A percentile compares a stretch with the other conserved stretches of the same genome.
Conservation (phyloP, 2,113 vertebrate genomes). For the Neodontobutis hainanensis region DNA sequence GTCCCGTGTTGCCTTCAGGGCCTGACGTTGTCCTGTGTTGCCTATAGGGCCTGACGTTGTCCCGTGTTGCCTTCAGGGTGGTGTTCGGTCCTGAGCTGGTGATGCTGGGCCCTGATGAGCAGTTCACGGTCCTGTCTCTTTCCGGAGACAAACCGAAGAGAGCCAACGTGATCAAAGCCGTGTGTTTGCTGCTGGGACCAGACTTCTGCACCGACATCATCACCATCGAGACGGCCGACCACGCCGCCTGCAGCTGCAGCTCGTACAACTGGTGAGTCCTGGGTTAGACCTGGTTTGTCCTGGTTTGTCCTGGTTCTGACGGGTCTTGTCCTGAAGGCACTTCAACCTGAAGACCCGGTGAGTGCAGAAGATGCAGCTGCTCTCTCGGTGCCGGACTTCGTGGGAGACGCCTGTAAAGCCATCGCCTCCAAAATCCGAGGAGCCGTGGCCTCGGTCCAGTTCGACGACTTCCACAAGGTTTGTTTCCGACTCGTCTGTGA, state of each 20-base stretch:
- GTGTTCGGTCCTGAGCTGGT: slow-evolving; percentile 91
- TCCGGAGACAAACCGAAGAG: slow-evolving; percentile 87
- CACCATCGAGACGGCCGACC: slow-evolving; percentile 90
- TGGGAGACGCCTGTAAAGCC: slow-evolving; percentile 88
- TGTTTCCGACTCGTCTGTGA: neutral
- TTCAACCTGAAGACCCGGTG: slow-evolving; percentile 76
- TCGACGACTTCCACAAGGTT: slow-evolving; percentile 93
- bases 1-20: too few relatives aligned
- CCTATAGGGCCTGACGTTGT: too few relatives aligned
- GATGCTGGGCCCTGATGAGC: slow-evolving; percentile 88
- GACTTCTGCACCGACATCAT: slow-evolving; percentile 92
- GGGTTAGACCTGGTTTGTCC: too few relatives aligned
- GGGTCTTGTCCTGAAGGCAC: slow-evolving; percentile 76
- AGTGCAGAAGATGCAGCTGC: slow-evolving; percentile 53
- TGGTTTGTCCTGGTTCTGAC: neutral
- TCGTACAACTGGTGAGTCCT: slow-evolving; percentile 88
- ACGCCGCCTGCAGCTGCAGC: slow-evolving; percentile 91
- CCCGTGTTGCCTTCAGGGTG: slow-evolving; percentile 73
- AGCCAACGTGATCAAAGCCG: slow-evolving; percentile 83
- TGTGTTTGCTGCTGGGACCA: slow-evolving; percentile 88
- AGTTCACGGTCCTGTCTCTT: slow-evolving; percentile 89
- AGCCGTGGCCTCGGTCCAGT: slow-evolving; percentile 88
- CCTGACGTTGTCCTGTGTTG: too few relatives aligned
- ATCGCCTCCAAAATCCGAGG: slow-evolving; percentile 87
- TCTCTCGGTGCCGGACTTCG: slow-evolving; percentile 86